A percentile compares a stretch with the other conserved stretches of the same genome.
phyloP scores from a whole-genome alignment of 2,888 invertebrate species.

The Portevinia maculata region DNA sequence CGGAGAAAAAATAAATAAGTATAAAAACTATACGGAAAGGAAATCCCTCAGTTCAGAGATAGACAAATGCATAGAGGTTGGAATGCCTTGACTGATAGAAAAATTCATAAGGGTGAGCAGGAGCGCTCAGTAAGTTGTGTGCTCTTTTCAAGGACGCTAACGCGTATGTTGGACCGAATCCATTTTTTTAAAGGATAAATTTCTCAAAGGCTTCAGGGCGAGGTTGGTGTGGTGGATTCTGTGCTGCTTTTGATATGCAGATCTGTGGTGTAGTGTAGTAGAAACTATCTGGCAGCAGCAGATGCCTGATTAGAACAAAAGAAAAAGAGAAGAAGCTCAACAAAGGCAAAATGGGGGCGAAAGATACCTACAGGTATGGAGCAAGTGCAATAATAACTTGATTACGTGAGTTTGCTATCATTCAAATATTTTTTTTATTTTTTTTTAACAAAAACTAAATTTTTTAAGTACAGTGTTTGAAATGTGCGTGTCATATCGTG shows the following conservation, averaged over 20 bases:
- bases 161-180: conserved; percentile 63
- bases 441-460: neutral
- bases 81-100: conserved; percentile 70
- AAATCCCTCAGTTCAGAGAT: conserved; percentile 41
- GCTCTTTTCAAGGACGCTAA: conserved; percentile 70
- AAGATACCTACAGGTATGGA: conserved; percentile 53
- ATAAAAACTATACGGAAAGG: conserved; percentile 43
- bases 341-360: conserved; percentile 60
- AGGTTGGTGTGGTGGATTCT: conserved; percentile 66
- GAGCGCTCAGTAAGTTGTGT: conserved; percentile 48
- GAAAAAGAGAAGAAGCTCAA: conserved; percentile 11
- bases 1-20: conserved; percentile 15
- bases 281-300: conserved; percentile 31
- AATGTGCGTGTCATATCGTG: conserved; percentile 22
- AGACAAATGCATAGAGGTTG: conserved; percentile 46
- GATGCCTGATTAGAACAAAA: conserved; percentile 63
- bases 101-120: conserved; percentile 67
- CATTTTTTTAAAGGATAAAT: conserved; percentile 63
- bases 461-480: conserved; percentile 4
- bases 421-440: conserved; percentile 5
- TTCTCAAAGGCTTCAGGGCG: conserved; percentile 73
- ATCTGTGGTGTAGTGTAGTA: conserved; percentile 15
- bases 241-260: conserved; percentile 37
- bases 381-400: conserved; percentile 53
- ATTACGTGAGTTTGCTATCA: conserved; percentile 36